Evolutionary conservation across 2,888 invertebrate species (phyloP).

Genomic region (Xestia rhomboidea): DNA sequence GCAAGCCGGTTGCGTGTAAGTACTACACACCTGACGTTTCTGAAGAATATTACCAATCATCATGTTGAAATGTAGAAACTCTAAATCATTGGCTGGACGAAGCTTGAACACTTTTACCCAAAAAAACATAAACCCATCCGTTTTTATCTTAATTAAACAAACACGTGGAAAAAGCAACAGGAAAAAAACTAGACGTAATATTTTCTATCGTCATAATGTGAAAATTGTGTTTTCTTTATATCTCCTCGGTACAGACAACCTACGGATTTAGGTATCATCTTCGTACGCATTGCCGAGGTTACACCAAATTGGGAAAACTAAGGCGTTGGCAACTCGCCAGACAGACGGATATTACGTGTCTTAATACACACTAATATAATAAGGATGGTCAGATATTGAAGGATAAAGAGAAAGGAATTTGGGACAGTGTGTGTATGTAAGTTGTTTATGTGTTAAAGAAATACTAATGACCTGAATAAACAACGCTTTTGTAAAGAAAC

Average conservation of each 20-base stretch:
- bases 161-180: constrained; percentile 14
- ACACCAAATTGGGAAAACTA: constrained; percentile 58
- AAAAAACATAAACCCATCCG: neutral
- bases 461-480: neutral
- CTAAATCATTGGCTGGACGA: neutral
- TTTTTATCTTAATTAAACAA: constrained; percentile 21
- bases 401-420: constrained; percentile 30
- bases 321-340: constrained; percentile 61
- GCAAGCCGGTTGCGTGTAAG: neutral
- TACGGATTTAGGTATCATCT: constrained; percentile 53
- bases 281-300: constrained; percentile 51
- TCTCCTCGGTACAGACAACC: constrained; percentile 35
- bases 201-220: constrained; percentile 47
- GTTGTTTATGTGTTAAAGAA: constrained; percentile 2
- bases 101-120: neutral
- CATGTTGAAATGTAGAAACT: neutral
- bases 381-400: constrained; percentile 55
- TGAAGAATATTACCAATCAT: neutral
- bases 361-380: constrained; percentile 59
- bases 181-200: constrained; percentile 22
- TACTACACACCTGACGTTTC: neutral
- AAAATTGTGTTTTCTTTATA: constrained; percentile 56
- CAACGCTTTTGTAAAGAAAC: neutral
- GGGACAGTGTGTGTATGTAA: constrained; percentile 7
- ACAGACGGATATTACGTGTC: constrained; percentile 57